phyloP scores from a whole-genome alignment of 2,113 vertebrate species.

The Dipodomys spectabilis region DNA sequence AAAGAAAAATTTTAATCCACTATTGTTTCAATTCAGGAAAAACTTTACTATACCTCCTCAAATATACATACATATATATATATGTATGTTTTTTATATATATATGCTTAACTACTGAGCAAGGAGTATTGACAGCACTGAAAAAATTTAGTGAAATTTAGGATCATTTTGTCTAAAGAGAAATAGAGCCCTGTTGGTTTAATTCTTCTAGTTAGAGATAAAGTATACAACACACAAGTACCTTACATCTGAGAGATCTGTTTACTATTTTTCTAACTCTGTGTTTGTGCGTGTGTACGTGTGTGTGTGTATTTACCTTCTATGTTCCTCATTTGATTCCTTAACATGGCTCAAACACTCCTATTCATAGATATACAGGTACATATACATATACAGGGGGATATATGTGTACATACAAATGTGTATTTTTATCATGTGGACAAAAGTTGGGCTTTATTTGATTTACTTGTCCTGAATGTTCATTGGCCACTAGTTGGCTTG shows the following conservation, averaged over 20 bases:
- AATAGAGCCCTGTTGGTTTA: neutral
- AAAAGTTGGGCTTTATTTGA: constrained; percentile 35
- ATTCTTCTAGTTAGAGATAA: neutral
- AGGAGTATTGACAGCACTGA: too few relatives aligned
- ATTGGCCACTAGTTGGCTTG: neutral
- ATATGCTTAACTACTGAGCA: neutral
- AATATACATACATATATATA: too few relatives aligned
- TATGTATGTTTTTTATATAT: neutral
- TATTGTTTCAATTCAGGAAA: constrained; percentile 18
- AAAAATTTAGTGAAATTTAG: neutral
- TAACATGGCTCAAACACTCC: neutral
- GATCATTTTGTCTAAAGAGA: neutral
- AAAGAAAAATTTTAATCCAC: constrained; percentile 1
- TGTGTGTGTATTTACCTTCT: neutral
- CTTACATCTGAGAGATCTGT: neutral
- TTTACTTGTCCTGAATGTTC: constrained; percentile 8
- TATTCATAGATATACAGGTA: too few relatives aligned
- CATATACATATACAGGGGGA: too few relatives aligned
- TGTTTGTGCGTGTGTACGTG: neutral
- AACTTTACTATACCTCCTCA: neutral
- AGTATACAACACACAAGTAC: neutral
- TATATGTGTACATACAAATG: too few relatives aligned
- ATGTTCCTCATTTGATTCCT: neutral
- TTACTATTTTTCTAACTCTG: neutral
- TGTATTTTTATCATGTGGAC: neutral